phyloP scores from a whole-genome alignment of 2,797 vertebrate genomes.

The Myripristis murdjan region DNA sequence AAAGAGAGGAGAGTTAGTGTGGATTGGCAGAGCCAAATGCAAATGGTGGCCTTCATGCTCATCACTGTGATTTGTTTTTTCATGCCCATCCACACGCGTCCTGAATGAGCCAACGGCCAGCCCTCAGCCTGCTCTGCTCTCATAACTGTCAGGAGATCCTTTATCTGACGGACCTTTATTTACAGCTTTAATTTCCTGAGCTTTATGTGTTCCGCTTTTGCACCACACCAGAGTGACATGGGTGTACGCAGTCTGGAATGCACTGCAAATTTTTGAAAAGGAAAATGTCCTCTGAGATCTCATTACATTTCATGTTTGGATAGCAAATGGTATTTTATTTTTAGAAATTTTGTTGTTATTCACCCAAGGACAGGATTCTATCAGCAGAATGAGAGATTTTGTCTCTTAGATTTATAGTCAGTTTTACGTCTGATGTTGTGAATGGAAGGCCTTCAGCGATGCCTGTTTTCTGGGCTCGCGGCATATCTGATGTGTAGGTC shows the following conservation, averaged over 20 bases:
- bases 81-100: constrained; percentile 80
- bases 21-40: constrained; percentile 75
- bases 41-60: constrained; percentile 84
- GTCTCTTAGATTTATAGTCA: constrained; percentile 53
- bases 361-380: constrained; percentile 23
- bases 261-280: constrained; percentile 75
- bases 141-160: constrained; percentile 86
- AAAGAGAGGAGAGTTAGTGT: constrained; percentile 59
- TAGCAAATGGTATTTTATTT: constrained; percentile 54
- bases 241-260: constrained; percentile 80
- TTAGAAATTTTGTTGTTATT: constrained; percentile 44
- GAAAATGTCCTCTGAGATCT: constrained; percentile 71
- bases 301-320: constrained; percentile 67
- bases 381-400: constrained; percentile 44
- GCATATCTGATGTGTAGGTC: constrained; percentile 68
- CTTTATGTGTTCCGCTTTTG: constrained; percentile 80
- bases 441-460: constrained; percentile 47
- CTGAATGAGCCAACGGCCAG: constrained; percentile 78
- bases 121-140: constrained; percentile 78
- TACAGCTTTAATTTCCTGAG: constrained; percentile 90
- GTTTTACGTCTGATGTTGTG: constrained; percentile 39
- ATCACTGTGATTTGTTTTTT: constrained; percentile 85
- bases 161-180: constrained; percentile 86
- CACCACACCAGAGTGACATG: constrained; percentile 66
- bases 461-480: constrained; percentile 50